Evolutionary conservation across 2,113 vertebrate species (phyloP), one percentile per base, ranked within the genome.

Genomic region (Geothlypis trichas): DNA sequence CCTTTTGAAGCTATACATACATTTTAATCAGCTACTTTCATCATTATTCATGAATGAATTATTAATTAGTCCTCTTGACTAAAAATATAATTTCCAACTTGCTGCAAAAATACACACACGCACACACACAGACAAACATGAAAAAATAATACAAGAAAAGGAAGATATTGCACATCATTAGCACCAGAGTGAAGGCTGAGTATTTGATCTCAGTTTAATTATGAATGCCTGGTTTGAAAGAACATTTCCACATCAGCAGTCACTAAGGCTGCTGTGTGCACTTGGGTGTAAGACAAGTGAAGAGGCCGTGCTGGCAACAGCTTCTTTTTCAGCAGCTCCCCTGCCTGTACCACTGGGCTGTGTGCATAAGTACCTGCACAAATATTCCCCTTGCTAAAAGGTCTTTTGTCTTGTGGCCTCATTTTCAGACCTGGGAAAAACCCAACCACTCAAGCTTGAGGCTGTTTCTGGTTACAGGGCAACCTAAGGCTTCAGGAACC

Each of bases 21-120:
- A 98, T 99, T 98, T 99, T 98, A 99, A 99, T 99, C 98, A 99
- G 98, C 97, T 96, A 86, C 92, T 96, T 98, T 98, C 98, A 99
- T 98, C 98, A 98, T 98, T 98, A 99, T 98, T 98, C 97, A 97
- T 91, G 83, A 95, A 98, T 99, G 97, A 98, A 99, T 99, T 99
- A 99, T 99, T 99, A 98, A 99, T 98, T 98, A 97, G 95, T 82
- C 90, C 94, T 97, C 96, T 95, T 71, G 84, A 96, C 91, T 97
- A 98, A 98, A 97, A 97, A 97, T 97, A 98, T 61, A 78, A 95
- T 95, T 97, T 86, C 95, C 95, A 97, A 55, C 88, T 98, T 97
- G 96, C 97, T 98, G 97, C 87, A 97, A 95, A 97, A 95, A 97
- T 90, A 93, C 42, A 97, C 93, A 67, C 57, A 55, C 93, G 51